Conservation (phyloP, 2,113 vertebrate genomes). For the Alosa alosa region DNA sequence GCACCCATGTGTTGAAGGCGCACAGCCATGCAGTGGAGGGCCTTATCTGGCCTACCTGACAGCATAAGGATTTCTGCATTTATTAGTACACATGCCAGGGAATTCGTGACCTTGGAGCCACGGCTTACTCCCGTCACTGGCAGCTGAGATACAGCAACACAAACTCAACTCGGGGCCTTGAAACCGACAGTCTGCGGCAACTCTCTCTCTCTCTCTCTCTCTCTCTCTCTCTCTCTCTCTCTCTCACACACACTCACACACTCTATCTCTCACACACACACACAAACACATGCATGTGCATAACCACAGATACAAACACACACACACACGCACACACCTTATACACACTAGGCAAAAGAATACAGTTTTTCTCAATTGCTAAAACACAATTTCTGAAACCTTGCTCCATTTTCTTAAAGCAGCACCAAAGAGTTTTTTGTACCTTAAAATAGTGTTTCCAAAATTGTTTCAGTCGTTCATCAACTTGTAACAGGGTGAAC, state of each 20-base stretch:
- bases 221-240: no score
- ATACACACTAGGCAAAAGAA: no score
- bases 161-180: conserved; percentile 1
- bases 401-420: no score
- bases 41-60: conserved; percentile 15
- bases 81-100: background rate
- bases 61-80: background rate
- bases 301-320: background rate
- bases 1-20: background rate
- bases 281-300: background rate
- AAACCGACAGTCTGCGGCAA: background rate
- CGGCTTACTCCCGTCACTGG: background rate
- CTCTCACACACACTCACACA: background rate
- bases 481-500: no score
- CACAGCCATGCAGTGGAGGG: background rate
- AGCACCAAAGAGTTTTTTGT: no score
- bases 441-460: no score
- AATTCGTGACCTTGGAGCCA: background rate
- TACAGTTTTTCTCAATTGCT: no score
- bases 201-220: no score
- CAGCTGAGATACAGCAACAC: background rate
- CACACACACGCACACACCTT: background rate
- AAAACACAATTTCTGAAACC: no score
- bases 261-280: background rate
- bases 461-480: no score